These are phyloP conservation scores for Corythaixoides concolor DNA, from an alignment of 2,113 vertebrate species.

Conservation along the genomic window DNA sequence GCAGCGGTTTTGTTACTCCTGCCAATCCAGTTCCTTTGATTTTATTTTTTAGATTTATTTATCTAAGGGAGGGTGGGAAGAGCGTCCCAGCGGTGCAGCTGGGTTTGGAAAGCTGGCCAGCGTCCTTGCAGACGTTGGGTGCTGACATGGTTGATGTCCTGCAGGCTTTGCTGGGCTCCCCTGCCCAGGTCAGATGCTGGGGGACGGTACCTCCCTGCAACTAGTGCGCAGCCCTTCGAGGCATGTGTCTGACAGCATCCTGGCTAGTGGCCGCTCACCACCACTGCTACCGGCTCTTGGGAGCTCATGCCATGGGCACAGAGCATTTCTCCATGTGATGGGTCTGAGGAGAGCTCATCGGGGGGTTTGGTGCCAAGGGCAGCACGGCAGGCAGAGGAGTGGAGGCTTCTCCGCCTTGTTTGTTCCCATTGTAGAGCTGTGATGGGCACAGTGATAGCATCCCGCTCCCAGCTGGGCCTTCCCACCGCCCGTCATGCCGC, in stretches of 20 bases:
- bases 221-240: not conserved
- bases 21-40: conserved; percentile 28
- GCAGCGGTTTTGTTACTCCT: not conserved
- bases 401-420: not conserved
- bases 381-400: accelerated
- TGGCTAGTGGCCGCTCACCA: accelerated
- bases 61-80: not conserved
- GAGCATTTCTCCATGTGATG: not conserved
- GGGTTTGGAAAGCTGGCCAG: not conserved
- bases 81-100: not conserved
- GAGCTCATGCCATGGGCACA: not conserved
- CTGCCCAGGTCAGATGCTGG: accelerated
- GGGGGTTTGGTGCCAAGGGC: not conserved
- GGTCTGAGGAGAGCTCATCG: not conserved
- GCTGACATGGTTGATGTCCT: not conserved
- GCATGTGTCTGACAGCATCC: not conserved
- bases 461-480: not conserved
- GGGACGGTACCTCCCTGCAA: not conserved
- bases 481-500: accelerated
- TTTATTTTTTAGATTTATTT: conserved; percentile 26
- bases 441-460: not conserved
- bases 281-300: not conserved
- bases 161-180: not conserved
- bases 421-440: accelerated
- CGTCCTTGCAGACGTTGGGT: not conserved